phyloP scores from a whole-genome alignment of 2,888 invertebrate genomes.

The Drosophila phalerata region DNA sequence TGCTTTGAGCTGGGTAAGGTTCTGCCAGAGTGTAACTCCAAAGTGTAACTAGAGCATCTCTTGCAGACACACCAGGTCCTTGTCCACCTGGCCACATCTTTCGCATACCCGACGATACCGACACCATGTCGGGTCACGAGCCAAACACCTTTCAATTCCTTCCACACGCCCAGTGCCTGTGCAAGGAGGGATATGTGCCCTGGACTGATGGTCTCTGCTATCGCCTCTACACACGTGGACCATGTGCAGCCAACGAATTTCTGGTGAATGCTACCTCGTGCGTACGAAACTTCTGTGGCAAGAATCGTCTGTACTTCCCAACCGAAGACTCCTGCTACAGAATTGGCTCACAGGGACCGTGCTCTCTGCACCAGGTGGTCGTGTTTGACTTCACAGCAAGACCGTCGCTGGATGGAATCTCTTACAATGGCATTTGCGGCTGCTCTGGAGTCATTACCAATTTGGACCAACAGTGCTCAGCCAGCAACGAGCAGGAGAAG shows the following conservation, averaged over 20 bases:
- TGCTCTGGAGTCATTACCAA: constrained; percentile 87
- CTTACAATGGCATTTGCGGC: constrained; percentile 93
- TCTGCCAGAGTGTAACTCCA: neutral
- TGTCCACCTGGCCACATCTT: constrained; percentile 91
- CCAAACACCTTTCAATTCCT: constrained; percentile 59
- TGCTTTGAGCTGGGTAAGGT: constrained; percentile 91
- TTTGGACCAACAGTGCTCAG: constrained; percentile 84
- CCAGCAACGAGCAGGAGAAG: constrained; percentile 56
- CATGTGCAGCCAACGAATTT: constrained; percentile 90
- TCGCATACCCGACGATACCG: constrained; percentile 86
- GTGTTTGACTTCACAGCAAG: constrained; percentile 93
- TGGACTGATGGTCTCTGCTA: constrained; percentile 91
- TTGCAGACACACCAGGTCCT: constrained; percentile 90
- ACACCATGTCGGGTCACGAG: constrained; percentile 62
- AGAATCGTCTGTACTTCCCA: constrained; percentile 92
- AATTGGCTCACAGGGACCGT: constrained; percentile 92
- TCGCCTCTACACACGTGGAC: constrained; percentile 92
- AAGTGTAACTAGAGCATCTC: neutral
- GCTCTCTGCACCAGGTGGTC: constrained; percentile 90
- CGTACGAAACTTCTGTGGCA: constrained; percentile 89
- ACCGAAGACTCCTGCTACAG: constrained; percentile 91
- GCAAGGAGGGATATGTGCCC: constrained; percentile 89
- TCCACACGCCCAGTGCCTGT: constrained; percentile 88
- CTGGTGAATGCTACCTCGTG: constrained; percentile 90
- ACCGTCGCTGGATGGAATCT: constrained; percentile 92